Percentiles rank a stretch among this genome's conserved stretches.
Evolutionary conservation across 2,888 invertebrate genomes (phyloP).

Genomic region (Bruchidius siliquastri): DNA sequence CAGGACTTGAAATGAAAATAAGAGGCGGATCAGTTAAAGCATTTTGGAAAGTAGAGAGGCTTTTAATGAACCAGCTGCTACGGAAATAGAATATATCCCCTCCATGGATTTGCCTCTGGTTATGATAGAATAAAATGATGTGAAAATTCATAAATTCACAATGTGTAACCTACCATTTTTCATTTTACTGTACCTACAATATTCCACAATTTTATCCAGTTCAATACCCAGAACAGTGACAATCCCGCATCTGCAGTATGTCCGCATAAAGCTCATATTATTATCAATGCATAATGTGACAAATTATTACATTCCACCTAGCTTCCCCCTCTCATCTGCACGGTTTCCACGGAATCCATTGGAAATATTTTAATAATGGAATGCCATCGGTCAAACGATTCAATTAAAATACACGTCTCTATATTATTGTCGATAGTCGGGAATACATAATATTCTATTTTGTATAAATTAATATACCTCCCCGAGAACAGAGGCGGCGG

Average conservation of each 20-base stretch:
- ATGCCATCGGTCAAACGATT: neutral
- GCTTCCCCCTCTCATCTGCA: neutral
- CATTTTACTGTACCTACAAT: no score
- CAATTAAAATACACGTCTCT: neutral
- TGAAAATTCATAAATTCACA: no score
- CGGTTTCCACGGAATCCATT: neutral
- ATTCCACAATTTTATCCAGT: no score
- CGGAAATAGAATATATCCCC: no score
- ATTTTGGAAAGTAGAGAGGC: no score
- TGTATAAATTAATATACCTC: conserved; percentile 5
- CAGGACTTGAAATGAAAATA: no score
- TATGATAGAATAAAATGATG: no score
- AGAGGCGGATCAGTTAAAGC: no score
- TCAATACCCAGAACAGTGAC: no score
- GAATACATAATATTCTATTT: conserved; percentile 4
- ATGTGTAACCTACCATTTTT: no score
- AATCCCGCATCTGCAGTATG: neutral
- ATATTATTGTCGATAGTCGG: neutral
- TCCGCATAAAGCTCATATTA: neutral
- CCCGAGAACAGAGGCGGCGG: neutral
- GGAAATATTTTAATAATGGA: conserved; percentile 1
- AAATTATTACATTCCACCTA: neutral
- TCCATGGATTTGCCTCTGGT: no score
- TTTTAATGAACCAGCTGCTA: no score
- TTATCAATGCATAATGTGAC: neutral